Evolutionary conservation across 2,797 vertebrate genomes (phyloP).

Genomic region (Spizella passerina): DNA sequence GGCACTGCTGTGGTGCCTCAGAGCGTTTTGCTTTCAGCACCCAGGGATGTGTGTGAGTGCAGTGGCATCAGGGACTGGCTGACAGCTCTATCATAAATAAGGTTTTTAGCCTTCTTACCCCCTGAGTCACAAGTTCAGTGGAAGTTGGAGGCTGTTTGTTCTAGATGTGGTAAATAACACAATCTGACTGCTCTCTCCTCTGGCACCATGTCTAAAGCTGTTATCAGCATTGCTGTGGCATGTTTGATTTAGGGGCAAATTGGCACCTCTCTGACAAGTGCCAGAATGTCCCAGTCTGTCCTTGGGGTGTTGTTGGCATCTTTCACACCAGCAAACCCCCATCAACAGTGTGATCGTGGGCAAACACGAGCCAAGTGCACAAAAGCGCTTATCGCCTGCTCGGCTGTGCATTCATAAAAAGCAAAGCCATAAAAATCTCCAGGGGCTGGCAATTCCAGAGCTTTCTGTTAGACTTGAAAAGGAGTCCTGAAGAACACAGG

Average conservation of each 20-base stretch:
- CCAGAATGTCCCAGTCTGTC: conserved; percentile 73
- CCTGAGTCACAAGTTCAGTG: neutral
- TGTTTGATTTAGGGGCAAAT: conserved; percentile 49
- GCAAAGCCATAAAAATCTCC: conserved; percentile 68
- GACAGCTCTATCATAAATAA: neutral
- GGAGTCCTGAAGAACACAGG: conserved; percentile 44
- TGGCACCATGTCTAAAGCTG: neutral
- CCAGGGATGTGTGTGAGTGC: neutral
- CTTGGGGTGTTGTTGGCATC: conserved; percentile 66
- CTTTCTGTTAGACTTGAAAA: conserved; percentile 46
- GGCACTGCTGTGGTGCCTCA: neutral
- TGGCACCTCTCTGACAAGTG: conserved; percentile 63
- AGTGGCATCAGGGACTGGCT: neutral
- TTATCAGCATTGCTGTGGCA: conserved; percentile 11
- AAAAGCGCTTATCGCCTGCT: conserved; percentile 58
- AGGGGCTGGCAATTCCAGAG: conserved; percentile 52
- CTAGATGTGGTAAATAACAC: neutral
- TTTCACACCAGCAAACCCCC: conserved; percentile 38
- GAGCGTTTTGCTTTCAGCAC: neutral
- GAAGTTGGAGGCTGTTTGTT: neutral
- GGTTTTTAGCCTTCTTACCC: neutral
- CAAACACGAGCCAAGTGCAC: conserved; percentile 62
- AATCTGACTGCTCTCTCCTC: neutral
- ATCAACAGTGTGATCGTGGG: conserved; percentile 29
- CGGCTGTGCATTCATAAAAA: conserved; percentile 41